These are phyloP conservation scores for Peromyscus californicus DNA, from an alignment of 2,113 vertebrate genomes.

Conservation along the genomic window DNA sequence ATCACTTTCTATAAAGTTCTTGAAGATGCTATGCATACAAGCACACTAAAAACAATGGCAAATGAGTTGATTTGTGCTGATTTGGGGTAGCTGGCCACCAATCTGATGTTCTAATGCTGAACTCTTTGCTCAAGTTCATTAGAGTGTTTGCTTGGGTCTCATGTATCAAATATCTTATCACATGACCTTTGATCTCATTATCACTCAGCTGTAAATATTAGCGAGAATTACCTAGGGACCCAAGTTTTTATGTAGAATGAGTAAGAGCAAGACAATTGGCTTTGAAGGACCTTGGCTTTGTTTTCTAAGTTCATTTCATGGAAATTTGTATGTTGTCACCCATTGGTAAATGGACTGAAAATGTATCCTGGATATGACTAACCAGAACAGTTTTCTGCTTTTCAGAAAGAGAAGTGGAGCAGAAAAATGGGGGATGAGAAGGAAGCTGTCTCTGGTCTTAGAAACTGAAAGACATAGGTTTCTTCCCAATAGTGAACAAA, in stretches of 20 bases:
- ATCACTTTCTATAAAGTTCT: not conserved
- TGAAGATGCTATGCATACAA: not conserved
- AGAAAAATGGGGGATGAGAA: not conserved
- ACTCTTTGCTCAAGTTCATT: not conserved
- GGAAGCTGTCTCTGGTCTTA: not conserved
- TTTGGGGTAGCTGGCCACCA: too few relatives aligned
- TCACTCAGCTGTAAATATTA: not conserved
- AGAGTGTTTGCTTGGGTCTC: not conserved
- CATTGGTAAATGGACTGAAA: not conserved
- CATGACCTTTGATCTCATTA: not conserved
- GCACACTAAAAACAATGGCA: not conserved
- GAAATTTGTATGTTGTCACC: not conserved
- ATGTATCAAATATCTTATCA: not conserved
- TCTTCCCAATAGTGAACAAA: not conserved
- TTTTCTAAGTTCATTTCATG: not conserved
- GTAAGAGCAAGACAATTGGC: not conserved
- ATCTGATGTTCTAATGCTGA: not conserved
- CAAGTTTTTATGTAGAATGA: not conserved
- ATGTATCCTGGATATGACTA: not conserved
- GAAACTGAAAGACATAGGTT: not conserved
- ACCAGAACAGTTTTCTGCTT: not conserved
- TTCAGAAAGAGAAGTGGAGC: not conserved
- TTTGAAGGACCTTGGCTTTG: not conserved
- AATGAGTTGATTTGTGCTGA: not conserved
- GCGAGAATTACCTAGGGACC: not conserved